Base-by-base conservation (phyloP, 2,888 invertebrate species). In the Morpho helenor region DNA sequence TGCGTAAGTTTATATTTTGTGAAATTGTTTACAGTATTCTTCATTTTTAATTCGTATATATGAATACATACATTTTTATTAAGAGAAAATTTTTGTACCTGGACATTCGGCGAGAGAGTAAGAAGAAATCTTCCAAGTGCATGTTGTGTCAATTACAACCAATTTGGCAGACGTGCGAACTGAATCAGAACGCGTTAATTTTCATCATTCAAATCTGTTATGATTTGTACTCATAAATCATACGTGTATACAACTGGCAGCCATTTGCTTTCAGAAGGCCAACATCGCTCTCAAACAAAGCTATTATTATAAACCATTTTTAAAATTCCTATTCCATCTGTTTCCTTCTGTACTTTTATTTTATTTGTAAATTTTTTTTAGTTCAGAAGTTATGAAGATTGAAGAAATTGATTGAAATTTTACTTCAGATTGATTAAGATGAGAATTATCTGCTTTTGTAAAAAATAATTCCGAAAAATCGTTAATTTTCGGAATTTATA, bases 181-280 rank as follows among this genome's bases (percentile, higher is more conserved):
- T 66, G 67, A 66, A 67, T 63, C 63, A 54, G 59, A 65, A 64
- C 47, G 47, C 55, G 63, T 66, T 62, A 63, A 59, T 65, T 56
- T 68, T 69, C 69, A 70, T 71, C 68, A 73, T 76, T 75, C 69
- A 72, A 67, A 68, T 71, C 62, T 71, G 73, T 76, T 77, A 69
- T 72, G 73, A 76, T 71, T 75, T 75, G 72, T 64, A 64, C 72
- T 69, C 76, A 79, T 82, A 79, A 82, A 82, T 82, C 78, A 77
- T 65, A 53, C 56, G 57, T 50, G 66, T 67, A 31, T 73, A 68
- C 69, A 82, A 80, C 76, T 81, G 72, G 79, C 76, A 73, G 80
- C 69, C 73, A 69, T 60, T 65, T 53, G 60, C 59, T 61, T 50
- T 49, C 59, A 60, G 60, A 66, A 68, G 66, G 64, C 65, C 64